A percentile compares a stretch with the other conserved stretches of the same genome.
Evolutionary conservation across 2,888 invertebrate species (phyloP).

Genomic region (Busseola fusca): DNA sequence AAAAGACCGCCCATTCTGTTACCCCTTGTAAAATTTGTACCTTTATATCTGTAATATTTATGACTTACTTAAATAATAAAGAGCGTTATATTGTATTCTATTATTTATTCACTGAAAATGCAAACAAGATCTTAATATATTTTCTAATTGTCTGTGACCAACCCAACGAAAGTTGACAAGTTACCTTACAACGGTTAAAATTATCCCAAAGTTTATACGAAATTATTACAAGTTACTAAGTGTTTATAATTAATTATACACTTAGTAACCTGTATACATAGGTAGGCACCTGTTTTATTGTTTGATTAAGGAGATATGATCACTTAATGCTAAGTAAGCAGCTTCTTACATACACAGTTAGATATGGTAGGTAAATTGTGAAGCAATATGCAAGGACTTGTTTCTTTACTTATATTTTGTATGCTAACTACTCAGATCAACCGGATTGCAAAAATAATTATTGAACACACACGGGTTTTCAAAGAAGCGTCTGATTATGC

Average conservation of each 20-base stretch:
- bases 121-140: not conserved
- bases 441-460: slow-evolving; percentile 10
- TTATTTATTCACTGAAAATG: not conserved
- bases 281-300: no score
- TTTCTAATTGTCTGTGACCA: no score
- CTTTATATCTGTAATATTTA: not conserved
- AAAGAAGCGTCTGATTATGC: not conserved
- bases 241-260: not conserved
- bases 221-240: not conserved
- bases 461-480: not conserved
- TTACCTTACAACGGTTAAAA: no score
- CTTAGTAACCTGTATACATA: no score
- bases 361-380: not conserved
- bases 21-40: not conserved
- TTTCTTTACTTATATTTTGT: slow-evolving; percentile 31
- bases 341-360: not conserved
- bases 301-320: not conserved
- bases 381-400: slow-evolving; percentile 17
- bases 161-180: not conserved
- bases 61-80: not conserved
- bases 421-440: slow-evolving; percentile 13
- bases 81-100: not conserved
- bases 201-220: not conserved
- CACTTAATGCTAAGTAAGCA: not conserved
- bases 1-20: not conserved